Evolutionary conservation across 2,888 invertebrate genomes (phyloP).

Genomic region (Polia nebulosa): DNA sequence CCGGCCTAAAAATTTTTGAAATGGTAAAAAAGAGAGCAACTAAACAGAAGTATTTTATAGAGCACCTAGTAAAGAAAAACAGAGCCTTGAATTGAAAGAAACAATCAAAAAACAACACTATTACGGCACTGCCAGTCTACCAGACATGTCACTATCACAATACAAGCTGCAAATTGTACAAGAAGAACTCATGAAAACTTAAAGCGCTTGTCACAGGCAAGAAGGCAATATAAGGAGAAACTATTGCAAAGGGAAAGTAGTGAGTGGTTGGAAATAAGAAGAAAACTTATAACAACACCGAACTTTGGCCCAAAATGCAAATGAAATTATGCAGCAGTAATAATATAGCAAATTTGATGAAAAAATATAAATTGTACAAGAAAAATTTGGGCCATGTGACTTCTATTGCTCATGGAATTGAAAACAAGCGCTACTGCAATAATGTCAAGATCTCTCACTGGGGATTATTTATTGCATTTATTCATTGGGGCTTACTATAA

Average conservation of each 20-base stretch:
- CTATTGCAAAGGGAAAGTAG: slow-evolving; percentile 4
- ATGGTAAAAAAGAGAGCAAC: slow-evolving; percentile 5
- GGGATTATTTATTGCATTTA: background rate
- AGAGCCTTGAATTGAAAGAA: background rate
- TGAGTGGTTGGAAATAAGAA: background rate
- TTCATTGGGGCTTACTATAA: too few species aligned
- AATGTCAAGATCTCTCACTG: background rate
- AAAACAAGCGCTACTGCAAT: too few species aligned
- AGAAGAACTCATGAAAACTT: background rate
- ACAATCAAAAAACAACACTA: slow-evolving; percentile 8
- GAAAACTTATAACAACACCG: background rate
- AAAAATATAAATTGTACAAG: too few species aligned
- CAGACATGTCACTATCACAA: slow-evolving; percentile 8
- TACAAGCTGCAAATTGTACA: background rate
- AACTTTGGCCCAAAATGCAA: background rate
- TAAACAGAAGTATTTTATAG: slow-evolving; percentile 3
- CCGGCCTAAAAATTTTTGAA: background rate
- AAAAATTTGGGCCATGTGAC: background rate
- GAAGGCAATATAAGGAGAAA: background rate
- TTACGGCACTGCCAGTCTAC: slow-evolving; percentile 6
- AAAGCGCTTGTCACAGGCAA: background rate
- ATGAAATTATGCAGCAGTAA: background rate
- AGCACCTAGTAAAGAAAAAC: slow-evolving; percentile 2
- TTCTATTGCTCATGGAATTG: too few species aligned
- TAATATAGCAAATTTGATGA: background rate